Evolutionary conservation across 2,113 vertebrate genomes (phyloP).

Genomic region (Chamaetylas fuelleborni): DNA sequence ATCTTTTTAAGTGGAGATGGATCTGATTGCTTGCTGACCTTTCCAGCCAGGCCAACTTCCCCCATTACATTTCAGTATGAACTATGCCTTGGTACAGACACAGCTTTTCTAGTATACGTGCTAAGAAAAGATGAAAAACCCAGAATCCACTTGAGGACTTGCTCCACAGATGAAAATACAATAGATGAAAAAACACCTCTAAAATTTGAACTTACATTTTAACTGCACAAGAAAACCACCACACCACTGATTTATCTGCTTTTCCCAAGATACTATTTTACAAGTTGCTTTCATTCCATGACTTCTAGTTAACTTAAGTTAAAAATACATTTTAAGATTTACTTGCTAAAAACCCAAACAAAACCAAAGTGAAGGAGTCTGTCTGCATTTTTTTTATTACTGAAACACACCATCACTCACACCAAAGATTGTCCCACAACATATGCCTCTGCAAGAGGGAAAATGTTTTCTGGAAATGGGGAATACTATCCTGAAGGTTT

Average conservation of each 20-base stretch:
- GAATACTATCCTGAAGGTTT: background rate
- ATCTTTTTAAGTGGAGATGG: background rate
- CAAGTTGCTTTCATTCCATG: background rate
- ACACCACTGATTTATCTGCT: background rate
- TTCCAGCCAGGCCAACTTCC: background rate
- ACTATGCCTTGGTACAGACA: background rate
- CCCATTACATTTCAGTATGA: background rate
- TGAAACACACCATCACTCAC: background rate
- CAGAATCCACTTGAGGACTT: background rate
- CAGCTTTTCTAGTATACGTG: accelerated
- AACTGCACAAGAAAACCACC: background rate
- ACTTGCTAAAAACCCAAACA: background rate
- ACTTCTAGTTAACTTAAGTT: background rate
- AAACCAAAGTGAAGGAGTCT: background rate
- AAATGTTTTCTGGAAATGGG: background rate
- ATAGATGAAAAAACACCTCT: background rate
- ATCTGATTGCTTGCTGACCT: background rate
- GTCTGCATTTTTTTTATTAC: background rate
- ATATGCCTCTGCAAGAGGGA: background rate
- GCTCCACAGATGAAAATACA: background rate
- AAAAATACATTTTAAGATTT: constrained; percentile 18
- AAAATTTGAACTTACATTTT: background rate
- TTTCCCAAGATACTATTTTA: background rate
- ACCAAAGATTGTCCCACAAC: background rate
- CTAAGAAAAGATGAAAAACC: background rate